phyloP scores from a whole-genome alignment of 2,113 vertebrate genomes.

The Pterocles orientalis region DNA sequence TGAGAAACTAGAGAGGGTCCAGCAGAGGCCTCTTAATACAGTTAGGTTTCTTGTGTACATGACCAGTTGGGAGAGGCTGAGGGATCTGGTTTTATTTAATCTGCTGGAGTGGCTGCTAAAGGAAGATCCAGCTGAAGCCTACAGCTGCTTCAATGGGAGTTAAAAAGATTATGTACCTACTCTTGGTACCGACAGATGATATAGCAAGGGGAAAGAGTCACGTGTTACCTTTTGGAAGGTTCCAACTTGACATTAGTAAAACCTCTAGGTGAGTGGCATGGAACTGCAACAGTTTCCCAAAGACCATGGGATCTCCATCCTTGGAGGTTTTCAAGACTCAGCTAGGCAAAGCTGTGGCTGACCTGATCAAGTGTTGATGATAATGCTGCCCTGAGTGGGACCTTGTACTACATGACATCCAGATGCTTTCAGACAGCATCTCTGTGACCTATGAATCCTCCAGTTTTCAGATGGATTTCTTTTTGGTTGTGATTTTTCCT shows the following conservation, averaged over 20 bases:
- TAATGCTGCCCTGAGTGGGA: neutral
- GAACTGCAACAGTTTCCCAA: neutral
- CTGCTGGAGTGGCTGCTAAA: neutral
- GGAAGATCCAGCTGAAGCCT: neutral
- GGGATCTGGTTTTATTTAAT: neutral
- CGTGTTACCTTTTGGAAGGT: neutral
- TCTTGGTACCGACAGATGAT: neutral
- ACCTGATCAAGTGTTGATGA: neutral
- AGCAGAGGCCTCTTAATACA: neutral
- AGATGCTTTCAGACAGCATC: neutral
- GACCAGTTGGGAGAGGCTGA: neutral
- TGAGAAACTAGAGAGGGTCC: neutral
- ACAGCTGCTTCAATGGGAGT: neutral
- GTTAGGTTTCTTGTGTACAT: fast-evolving
- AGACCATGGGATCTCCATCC: neutral
- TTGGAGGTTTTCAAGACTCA: neutral
- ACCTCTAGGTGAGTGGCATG: neutral
- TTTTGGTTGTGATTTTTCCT: neutral
- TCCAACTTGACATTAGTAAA: neutral
- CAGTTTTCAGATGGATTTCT: neutral
- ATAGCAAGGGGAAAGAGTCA: neutral
- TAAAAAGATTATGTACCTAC: neutral
- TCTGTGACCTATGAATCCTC: neutral
- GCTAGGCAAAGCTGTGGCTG: neutral
- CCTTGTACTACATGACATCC: neutral